Conservation (phyloP, 2,113 vertebrate genomes). For the Accipiter cooperii region DNA sequence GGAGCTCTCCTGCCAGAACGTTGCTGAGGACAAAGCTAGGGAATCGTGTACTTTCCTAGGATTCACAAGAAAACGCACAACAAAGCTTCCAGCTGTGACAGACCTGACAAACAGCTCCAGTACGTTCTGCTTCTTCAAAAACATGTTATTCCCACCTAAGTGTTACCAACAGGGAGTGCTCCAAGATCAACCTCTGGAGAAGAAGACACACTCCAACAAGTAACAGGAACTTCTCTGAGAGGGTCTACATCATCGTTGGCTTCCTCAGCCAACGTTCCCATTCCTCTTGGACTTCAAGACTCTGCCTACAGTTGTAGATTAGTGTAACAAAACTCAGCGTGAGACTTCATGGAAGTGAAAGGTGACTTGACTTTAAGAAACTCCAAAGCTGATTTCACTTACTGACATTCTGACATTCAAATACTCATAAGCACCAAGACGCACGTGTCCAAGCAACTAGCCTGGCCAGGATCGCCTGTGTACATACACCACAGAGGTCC, state of each 20-base stretch:
- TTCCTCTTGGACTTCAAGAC: neutral
- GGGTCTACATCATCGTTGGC: neutral
- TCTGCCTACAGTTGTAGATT: neutral
- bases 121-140: neutral
- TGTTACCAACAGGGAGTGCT: neutral
- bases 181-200: neutral
- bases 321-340: neutral
- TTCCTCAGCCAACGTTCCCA: too few species aligned
- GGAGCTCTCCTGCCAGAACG: neutral
- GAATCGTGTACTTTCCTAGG: neutral
- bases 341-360: neutral
- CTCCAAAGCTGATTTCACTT: neutral
- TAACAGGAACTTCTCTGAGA: neutral
- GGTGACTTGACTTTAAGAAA: neutral
- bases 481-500: neutral
- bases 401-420: neutral
- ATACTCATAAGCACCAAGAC: neutral
- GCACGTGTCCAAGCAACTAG: neutral
- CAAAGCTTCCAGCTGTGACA: neutral
- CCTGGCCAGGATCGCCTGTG: neutral
- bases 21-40: neutral
- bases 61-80: neutral
- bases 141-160: neutral
- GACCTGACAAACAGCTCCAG: neutral
- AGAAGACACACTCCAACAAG: neutral